Conservation (phyloP, 2,113 vertebrate genomes). For the Rhea pennata region DNA sequence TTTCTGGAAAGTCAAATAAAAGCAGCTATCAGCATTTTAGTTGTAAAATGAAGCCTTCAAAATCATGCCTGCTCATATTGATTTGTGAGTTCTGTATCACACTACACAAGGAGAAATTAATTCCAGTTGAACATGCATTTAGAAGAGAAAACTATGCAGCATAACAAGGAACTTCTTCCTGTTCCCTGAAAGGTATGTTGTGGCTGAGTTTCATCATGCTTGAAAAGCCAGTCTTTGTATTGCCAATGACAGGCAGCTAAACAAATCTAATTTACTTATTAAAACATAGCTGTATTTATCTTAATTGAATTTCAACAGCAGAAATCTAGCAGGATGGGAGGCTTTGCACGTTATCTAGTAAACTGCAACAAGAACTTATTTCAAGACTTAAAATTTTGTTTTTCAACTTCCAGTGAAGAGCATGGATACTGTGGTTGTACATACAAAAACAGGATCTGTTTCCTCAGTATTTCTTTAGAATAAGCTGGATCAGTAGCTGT, state of each 20-base stretch:
- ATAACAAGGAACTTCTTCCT: background rate
- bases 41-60: background rate
- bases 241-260: background rate
- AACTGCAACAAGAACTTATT: background rate
- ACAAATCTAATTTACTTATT: background rate
- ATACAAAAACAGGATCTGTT: background rate
- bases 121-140: background rate
- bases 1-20: conserved; percentile 23
- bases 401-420: background rate
- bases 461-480: background rate
- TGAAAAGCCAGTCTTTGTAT: background rate
- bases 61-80: background rate
- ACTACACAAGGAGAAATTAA: background rate
- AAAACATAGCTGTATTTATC: background rate
- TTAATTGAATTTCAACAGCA: background rate
- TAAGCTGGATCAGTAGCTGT: background rate
- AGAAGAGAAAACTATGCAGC: background rate
- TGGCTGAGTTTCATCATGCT: background rate
- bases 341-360: background rate
- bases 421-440: background rate
- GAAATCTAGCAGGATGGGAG: background rate
- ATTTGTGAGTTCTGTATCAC: conserved; percentile 11
- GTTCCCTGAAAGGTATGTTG: background rate
- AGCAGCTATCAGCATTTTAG: background rate
- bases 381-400: background rate